Conservation (phyloP, 2,113 vertebrate genomes). For the Daubentonia madagascariensis region DNA sequence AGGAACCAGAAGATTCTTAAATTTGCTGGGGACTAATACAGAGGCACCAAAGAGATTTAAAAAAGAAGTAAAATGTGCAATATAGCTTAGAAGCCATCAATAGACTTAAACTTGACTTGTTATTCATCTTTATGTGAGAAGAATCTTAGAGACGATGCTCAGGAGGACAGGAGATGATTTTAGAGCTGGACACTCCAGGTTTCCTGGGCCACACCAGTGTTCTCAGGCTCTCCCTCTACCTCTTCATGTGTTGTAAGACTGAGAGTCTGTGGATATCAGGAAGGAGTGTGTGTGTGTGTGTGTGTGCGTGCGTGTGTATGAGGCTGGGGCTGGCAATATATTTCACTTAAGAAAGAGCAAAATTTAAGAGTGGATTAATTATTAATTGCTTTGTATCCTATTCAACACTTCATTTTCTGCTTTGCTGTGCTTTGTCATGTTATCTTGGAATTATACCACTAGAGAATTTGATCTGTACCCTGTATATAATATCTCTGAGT, state of each 20-base stretch:
- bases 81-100: background rate
- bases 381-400: background rate
- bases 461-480: background rate
- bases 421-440: background rate
- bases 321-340: background rate
- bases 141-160: background rate
- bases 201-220: background rate
- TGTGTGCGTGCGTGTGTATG: background rate
- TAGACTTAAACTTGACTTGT: background rate
- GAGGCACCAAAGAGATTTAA: background rate
- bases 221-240: background rate
- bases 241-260: background rate
- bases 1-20: slow-evolving; percentile 8
- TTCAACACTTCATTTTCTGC: background rate
- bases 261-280: background rate
- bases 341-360: background rate
- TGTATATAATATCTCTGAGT: background rate
- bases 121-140: background rate
- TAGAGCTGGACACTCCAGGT: background rate
- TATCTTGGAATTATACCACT: background rate
- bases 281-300: background rate
- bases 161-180: background rate
- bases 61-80: background rate
- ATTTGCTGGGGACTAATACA: background rate
- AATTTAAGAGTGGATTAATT: background rate